Conservation (phyloP, 2,888 invertebrate species). For the Empis livida region DNA sequence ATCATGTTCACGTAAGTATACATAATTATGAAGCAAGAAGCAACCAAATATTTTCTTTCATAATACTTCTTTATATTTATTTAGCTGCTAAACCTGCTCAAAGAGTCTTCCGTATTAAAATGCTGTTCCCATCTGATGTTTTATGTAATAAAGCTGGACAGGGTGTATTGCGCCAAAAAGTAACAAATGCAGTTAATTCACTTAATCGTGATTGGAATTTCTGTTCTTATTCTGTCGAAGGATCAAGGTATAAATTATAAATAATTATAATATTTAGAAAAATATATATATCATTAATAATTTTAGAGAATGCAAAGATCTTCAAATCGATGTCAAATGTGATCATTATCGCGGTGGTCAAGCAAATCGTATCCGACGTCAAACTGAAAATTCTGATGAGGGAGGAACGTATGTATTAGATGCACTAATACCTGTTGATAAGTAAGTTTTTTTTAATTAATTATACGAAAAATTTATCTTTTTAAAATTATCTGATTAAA, state of each 20-base stretch:
- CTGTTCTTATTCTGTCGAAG: constrained; percentile 82
- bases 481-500: too few species aligned
- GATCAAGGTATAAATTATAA: constrained; percentile 36
- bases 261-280: too few species aligned
- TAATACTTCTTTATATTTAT: constrained; percentile 13
- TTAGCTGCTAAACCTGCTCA: constrained; percentile 81
- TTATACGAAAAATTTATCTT: too few species aligned
- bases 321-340: constrained; percentile 84
- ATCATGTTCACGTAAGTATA: constrained; percentile 69
- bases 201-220: constrained; percentile 94
- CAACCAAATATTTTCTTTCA: too few species aligned
- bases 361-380: constrained; percentile 50
- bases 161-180: constrained; percentile 78
- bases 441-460: constrained; percentile 56
- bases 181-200: constrained; percentile 76
- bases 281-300: constrained; percentile 38
- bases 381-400: constrained; percentile 44
- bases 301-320: constrained; percentile 75
- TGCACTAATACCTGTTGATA: constrained; percentile 69
- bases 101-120: constrained; percentile 81
- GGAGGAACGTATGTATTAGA: constrained; percentile 73
- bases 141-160: constrained; percentile 93
- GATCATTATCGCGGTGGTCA: constrained; percentile 52
- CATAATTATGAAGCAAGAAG: too few species aligned
- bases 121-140: constrained; percentile 94